Evolutionary conservation across 2,888 invertebrate species (phyloP).

Genomic region (Chalcosyrphus nemorum): DNA sequence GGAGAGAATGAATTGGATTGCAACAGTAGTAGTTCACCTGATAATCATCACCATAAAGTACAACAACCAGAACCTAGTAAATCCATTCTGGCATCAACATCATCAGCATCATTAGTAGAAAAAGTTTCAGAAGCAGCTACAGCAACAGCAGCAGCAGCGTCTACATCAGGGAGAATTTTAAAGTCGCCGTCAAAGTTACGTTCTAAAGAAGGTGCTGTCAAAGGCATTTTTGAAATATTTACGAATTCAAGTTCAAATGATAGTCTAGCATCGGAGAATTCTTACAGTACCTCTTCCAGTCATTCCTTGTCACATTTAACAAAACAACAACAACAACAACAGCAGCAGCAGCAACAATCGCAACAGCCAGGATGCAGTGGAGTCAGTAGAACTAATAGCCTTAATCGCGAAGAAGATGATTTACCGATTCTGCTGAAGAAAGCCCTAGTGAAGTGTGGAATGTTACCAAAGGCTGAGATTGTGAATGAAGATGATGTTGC

Average conservation of each 20-base stretch:
- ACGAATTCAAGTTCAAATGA: constrained; percentile 81
- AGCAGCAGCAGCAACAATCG: too few species aligned
- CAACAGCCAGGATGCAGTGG: constrained; percentile 60
- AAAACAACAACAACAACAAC: constrained; percentile 70
- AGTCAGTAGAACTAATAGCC: constrained; percentile 31
- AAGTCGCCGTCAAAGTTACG: neutral
- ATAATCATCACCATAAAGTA: constrained; percentile 46
- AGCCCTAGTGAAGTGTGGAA: constrained; percentile 3
- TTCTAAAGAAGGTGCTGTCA: constrained; percentile 9
- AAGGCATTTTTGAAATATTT: constrained; percentile 75
- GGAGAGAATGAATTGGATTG: constrained; percentile 26
- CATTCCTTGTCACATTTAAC: constrained; percentile 74
- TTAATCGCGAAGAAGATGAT: constrained; percentile 45
- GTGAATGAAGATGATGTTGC: constrained; percentile 61
- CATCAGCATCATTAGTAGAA: constrained; percentile 40
- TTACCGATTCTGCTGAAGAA: constrained; percentile 40
- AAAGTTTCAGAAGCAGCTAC: constrained; percentile 56
- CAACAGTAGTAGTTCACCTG: constrained; percentile 33
- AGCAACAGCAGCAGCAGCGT: constrained; percentile 55
- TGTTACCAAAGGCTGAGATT: too few species aligned
- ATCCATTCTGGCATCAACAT: constrained; percentile 22
- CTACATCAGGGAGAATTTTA: constrained; percentile 2
- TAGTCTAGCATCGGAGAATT: constrained; percentile 76
- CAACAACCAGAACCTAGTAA: constrained; percentile 52
- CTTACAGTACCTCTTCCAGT: constrained; percentile 74